Evolutionary conservation across 2,888 invertebrate genomes (phyloP).

Genomic region (Andrena camellia): DNA sequence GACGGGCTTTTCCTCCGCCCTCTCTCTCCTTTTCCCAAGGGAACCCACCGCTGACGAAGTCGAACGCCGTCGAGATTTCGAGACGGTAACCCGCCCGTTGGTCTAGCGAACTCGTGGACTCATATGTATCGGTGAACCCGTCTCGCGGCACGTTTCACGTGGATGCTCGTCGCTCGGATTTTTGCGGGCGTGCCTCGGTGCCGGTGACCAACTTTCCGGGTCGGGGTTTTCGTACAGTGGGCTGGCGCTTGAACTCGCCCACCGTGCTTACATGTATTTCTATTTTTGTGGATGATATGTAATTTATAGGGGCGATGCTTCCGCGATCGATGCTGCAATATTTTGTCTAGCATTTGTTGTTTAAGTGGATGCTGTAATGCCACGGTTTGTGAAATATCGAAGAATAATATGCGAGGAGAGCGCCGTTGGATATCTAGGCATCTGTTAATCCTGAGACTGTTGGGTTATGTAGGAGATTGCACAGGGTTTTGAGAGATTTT

Average conservation of each 20-base stretch:
- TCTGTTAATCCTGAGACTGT: too few species aligned
- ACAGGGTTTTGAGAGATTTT: too few species aligned
- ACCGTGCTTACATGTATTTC: background rate
- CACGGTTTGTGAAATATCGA: too few species aligned
- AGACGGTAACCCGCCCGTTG: conserved; percentile 6
- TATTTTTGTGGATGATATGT: background rate
- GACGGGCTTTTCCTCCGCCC: conserved; percentile 20
- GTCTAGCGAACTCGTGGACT: background rate
- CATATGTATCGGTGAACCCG: conserved; percentile 1
- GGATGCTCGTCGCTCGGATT: background rate
- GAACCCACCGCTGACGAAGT: conserved; percentile 28
- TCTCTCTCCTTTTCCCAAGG: conserved; percentile 1
- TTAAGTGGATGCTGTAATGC: too few species aligned
- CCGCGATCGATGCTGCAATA: too few species aligned
- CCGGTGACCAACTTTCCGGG: background rate
- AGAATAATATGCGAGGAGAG: too few species aligned
- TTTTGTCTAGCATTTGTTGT: too few species aligned
- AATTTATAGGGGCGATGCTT: too few species aligned
- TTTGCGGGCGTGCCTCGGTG: conserved; percentile 3
- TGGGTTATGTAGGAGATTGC: too few species aligned
- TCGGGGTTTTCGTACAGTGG: background rate
- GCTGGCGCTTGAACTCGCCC: background rate
- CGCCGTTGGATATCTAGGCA: too few species aligned
- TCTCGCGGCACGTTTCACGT: conserved; percentile 2
- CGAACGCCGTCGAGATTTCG: conserved; percentile 13